These are phyloP conservation scores for Yponomeuta sedellus DNA, from an alignment of 2,888 invertebrate species.

Conservation along the genomic window DNA sequence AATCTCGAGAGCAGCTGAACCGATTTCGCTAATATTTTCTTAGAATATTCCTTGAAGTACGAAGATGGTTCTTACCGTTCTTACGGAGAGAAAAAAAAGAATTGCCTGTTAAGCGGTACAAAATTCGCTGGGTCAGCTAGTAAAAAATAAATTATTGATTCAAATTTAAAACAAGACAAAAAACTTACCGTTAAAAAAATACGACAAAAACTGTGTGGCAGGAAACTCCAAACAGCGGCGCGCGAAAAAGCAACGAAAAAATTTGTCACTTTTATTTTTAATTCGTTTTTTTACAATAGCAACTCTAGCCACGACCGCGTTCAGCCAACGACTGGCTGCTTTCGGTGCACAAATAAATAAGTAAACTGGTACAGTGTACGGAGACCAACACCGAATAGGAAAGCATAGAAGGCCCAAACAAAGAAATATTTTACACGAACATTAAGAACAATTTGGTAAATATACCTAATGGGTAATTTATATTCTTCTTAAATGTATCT, in stretches of 20 bases:
- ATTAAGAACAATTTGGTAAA: background rate
- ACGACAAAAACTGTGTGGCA: background rate
- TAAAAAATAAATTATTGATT: no score
- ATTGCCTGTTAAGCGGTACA: no score
- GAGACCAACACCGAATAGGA: background rate
- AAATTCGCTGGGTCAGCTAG: no score
- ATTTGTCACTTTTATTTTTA: background rate
- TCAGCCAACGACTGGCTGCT: background rate
- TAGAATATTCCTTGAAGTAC: no score
- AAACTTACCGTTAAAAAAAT: background rate
- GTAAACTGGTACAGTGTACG: background rate
- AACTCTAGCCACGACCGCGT: background rate
- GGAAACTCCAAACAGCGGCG: background rate
- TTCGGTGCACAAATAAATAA: background rate
- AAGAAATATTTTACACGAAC: background rate
- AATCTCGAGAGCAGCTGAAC: no score
- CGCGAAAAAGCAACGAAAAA: background rate
- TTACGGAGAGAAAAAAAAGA: no score
- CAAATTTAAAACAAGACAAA: background rate
- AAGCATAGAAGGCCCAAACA: background rate
- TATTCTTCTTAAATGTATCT: no score
- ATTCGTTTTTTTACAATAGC: background rate
- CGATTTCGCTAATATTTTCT: no score
- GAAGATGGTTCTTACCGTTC: no score
- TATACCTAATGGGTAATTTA: no score